Conservation (phyloP, 2,113 vertebrate species). For the Xiphophorus maculatus region DNA sequence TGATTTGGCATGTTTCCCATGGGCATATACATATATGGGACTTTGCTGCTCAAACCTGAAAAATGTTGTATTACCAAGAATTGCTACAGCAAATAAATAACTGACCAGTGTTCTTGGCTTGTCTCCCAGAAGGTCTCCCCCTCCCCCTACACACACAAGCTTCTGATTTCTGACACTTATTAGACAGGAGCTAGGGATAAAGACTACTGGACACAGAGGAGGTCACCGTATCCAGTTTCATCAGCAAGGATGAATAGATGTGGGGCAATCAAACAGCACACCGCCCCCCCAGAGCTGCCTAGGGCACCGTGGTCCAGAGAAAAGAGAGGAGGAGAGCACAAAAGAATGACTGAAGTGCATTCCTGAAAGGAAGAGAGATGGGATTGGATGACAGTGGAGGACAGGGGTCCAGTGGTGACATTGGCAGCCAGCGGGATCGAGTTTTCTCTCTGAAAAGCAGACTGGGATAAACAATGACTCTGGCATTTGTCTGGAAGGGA, state of each 20-base stretch:
- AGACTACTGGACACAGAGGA: conserved; percentile 67
- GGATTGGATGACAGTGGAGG: conserved; percentile 78
- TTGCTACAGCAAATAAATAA: background rate
- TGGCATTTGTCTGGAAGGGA: conserved; percentile 75
- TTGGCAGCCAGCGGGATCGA: conserved; percentile 68
- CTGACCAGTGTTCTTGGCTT: background rate
- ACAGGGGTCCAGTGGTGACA: conserved; percentile 71
- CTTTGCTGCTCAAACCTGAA: background rate
- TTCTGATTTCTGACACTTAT: conserved; percentile 65
- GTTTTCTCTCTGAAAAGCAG: conserved; percentile 69
- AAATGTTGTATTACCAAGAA: background rate
- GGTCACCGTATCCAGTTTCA: conserved; percentile 73
- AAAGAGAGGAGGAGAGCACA: conserved; percentile 54
- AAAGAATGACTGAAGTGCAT: conserved; percentile 74
- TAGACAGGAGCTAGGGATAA: conserved; percentile 65
- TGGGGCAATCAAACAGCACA: conserved; percentile 56
- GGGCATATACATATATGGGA: background rate
- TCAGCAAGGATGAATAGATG: conserved; percentile 64
- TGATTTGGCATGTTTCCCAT: background rate
- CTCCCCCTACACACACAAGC: conserved; percentile 19
- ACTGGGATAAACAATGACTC: conserved; percentile 73
- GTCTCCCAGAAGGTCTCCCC: conserved; percentile 39
- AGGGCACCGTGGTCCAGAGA: conserved; percentile 56
- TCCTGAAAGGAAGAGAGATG: conserved; percentile 73
- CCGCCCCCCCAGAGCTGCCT: conserved; percentile 64